Evolutionary conservation across 2,797 vertebrate species (phyloP).

Genomic region (Sandelia bainsii): DNA sequence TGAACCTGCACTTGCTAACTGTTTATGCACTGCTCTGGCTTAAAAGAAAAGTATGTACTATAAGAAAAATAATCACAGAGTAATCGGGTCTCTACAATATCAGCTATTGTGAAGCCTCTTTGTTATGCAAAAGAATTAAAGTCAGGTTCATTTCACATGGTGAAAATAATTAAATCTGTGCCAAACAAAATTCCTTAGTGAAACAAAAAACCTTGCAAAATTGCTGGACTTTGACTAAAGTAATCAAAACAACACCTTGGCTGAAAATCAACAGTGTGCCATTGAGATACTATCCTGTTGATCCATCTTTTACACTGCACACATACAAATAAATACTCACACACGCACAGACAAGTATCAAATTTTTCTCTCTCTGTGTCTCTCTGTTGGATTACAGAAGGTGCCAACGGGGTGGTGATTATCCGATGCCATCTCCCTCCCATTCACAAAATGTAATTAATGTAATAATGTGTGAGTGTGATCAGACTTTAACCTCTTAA

Average conservation of each 20-base stretch:
- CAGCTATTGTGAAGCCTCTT: slow-evolving; percentile 26
- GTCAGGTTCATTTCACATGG: slow-evolving; percentile 63
- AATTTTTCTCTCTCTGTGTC: slow-evolving; percentile 1
- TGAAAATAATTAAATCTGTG: slow-evolving; percentile 77
- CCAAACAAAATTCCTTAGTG: slow-evolving; percentile 68
- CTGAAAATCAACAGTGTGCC: slow-evolving; percentile 65
- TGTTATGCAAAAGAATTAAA: slow-evolving; percentile 46
- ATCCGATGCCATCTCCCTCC: slow-evolving; percentile 57
- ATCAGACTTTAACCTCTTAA: slow-evolving; percentile 49
- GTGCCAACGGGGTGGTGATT: slow-evolving; percentile 61
- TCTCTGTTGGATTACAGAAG: slow-evolving; percentile 55
- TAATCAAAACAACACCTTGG: slow-evolving; percentile 81
- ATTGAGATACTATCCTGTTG: slow-evolving; percentile 57
- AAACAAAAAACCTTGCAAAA: slow-evolving; percentile 62
- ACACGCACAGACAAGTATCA: slow-evolving; percentile 2
- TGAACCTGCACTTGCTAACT: neutral
- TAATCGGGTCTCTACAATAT: neutral
- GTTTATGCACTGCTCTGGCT: neutral
- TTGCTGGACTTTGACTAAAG: slow-evolving; percentile 76
- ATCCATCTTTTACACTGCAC: slow-evolving; percentile 42
- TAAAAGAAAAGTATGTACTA: neutral
- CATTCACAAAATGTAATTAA: slow-evolving; percentile 65
- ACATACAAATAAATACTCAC: neutral
- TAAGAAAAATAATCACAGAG: slow-evolving; percentile 15
- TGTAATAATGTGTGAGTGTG: slow-evolving; percentile 57